phyloP scores from a whole-genome alignment of 2,113 vertebrate species.

The Willisornis vidua region DNA sequence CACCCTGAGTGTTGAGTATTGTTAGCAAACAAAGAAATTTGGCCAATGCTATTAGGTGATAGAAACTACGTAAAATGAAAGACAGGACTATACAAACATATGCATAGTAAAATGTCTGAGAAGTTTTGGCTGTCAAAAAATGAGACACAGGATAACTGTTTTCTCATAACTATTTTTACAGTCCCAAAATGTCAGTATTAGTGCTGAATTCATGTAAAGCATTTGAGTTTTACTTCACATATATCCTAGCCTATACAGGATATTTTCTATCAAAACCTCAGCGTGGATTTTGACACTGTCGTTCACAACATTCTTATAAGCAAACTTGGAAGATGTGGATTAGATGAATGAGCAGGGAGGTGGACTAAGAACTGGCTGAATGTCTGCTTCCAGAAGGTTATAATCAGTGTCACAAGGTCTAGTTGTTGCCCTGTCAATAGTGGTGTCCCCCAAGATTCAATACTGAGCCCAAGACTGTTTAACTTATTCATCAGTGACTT shows the following conservation, averaged over 20 bases:
- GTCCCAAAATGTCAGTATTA: neutral
- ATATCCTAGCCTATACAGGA: neutral
- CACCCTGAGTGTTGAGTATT: neutral
- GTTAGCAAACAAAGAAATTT: neutral
- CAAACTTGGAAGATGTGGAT: neutral
- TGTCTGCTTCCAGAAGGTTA: neutral
- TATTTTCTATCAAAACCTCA: neutral
- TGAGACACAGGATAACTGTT: neutral
- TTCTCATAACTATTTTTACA: neutral
- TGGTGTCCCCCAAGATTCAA: fast-evolving
- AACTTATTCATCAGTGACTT: neutral
- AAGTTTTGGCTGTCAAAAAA: neutral
- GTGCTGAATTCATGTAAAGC: neutral
- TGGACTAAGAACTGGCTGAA: neutral
- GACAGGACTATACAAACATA: neutral
- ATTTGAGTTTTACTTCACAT: neutral
- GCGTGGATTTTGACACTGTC: neutral
- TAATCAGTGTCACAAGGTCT: neutral
- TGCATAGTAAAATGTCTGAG: neutral
- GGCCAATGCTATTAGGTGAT: neutral
- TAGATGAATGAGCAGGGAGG: neutral
- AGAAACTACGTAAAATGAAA: neutral
- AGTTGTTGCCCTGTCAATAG: neutral
- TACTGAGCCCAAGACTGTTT: neutral
- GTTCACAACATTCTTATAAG: neutral